These are phyloP conservation scores for Gouania willdenowi DNA, from an alignment of 2,797 vertebrate genomes.

Conservation along the genomic window DNA sequence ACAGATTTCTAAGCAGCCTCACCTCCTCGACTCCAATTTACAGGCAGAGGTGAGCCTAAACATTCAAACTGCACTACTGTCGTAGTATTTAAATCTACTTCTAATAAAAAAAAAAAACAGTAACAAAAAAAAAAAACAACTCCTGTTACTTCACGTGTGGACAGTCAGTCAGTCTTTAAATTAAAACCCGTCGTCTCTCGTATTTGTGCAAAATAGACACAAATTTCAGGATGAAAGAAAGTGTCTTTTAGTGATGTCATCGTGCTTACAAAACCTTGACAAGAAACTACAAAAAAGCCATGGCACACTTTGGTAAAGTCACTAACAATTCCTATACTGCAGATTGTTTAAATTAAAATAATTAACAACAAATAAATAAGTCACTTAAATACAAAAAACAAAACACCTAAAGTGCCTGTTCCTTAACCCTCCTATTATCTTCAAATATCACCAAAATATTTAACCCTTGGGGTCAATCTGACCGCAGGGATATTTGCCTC, in stretches of 20 bases:
- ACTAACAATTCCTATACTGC: constrained; percentile 40
- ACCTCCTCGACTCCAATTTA: constrained; percentile 83
- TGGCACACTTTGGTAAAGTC: constrained; percentile 87
- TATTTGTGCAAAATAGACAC: constrained; percentile 90
- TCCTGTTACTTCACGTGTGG: constrained; percentile 82
- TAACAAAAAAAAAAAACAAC: no score
- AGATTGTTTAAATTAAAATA: constrained; percentile 40
- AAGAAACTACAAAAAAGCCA: constrained; percentile 55
- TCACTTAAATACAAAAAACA: constrained; percentile 42
- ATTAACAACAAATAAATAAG: constrained; percentile 49
- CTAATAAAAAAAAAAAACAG: no score
- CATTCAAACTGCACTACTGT: constrained; percentile 85
- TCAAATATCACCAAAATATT: no score
- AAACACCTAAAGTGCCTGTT: constrained; percentile 68
- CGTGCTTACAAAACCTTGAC: constrained; percentile 77
- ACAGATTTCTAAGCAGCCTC: constrained; percentile 76
- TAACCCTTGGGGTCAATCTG: no score
- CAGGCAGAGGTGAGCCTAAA: constrained; percentile 83
- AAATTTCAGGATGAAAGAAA: constrained; percentile 50
- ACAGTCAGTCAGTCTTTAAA: constrained; percentile 74
- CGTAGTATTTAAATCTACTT: constrained; percentile 62
- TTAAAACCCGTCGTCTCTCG: constrained; percentile 63
- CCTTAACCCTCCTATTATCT: constrained; percentile 56
- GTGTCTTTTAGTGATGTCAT: constrained; percentile 59
- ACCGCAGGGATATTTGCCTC: no score